phyloP scores from a whole-genome alignment of 2,888 invertebrate species.

The Embidobia sp. region DNA sequence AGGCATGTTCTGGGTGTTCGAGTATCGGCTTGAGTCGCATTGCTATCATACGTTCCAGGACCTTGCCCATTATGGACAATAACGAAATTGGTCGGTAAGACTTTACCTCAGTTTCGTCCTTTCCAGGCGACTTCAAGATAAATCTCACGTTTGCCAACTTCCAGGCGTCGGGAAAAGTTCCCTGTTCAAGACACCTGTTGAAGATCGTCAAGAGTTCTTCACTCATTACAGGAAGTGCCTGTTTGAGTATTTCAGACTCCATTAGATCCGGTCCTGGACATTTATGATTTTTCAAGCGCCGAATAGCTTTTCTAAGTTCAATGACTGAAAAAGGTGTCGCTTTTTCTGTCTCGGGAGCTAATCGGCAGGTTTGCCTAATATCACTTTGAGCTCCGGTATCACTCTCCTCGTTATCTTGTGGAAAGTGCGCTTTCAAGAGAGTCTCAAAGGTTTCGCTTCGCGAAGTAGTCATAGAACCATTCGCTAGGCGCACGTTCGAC shows the following conservation, averaged over 20 bases:
- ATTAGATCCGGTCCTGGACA: slow-evolving; percentile 8
- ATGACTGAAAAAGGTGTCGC: not conserved
- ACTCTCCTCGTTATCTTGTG: not conserved
- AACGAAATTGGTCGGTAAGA: slow-evolving; percentile 14
- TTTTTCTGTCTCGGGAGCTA: not conserved
- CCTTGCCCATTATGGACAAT: slow-evolving; percentile 35
- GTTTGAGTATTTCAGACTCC: not conserved
- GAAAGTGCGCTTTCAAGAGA: not conserved
- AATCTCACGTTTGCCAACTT: not conserved
- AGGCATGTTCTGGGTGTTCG: not conserved
- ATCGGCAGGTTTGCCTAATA: not conserved
- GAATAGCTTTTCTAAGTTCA: not conserved
- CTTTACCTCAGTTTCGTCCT: not conserved
- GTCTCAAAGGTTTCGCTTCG: not conserved
- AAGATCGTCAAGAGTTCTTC: not conserved
- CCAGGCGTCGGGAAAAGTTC: slow-evolving; percentile 1
- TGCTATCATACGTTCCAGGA: slow-evolving; percentile 50
- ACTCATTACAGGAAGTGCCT: not conserved
- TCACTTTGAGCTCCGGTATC: not conserved
- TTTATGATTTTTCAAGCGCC: not conserved
- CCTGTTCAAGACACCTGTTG: not conserved
- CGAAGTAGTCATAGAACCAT: not conserved
- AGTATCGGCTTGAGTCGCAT: not conserved
- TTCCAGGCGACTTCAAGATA: not conserved
- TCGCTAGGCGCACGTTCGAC: not conserved